Conservation (phyloP, 2,797 vertebrate species). For the Octomys mimax region DNA sequence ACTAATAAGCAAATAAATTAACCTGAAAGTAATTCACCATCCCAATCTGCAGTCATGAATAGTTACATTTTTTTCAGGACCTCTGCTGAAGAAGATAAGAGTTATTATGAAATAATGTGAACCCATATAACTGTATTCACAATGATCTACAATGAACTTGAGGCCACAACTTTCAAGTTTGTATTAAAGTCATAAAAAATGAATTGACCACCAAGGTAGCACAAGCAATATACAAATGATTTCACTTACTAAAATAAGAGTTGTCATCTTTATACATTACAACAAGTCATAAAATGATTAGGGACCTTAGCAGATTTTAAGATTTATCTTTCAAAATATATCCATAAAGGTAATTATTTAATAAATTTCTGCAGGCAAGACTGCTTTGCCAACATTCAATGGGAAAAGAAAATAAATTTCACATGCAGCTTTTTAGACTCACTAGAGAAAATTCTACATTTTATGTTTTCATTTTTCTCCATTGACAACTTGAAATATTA, state of each 20-base stretch:
- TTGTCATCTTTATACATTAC: not conserved
- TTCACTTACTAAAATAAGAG: not conserved
- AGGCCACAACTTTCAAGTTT: not conserved
- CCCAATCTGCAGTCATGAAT: not conserved
- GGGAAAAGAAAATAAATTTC: not conserved
- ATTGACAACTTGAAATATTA: slow-evolving; percentile 4
- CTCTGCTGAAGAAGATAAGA: not conserved
- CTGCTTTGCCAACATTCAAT: not conserved
- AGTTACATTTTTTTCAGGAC: not conserved
- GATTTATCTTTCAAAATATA: not conserved
- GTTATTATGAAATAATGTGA: not conserved
- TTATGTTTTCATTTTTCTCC: not conserved
- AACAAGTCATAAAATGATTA: not conserved
- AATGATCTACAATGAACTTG: not conserved
- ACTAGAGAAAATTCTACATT: not conserved
- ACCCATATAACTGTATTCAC: no score
- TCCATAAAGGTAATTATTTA: slow-evolving; percentile 5
- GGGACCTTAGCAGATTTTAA: not conserved
- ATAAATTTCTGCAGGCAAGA: not conserved
- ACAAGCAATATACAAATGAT: not conserved
- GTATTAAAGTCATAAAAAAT: not conserved
- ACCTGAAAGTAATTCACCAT: not conserved
- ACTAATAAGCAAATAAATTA: not conserved
- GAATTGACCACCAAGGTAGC: not conserved
- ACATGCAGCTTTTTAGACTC: not conserved